phyloP scores from a whole-genome alignment of 2,797 vertebrate genomes.

The Masticophis lateralis region DNA sequence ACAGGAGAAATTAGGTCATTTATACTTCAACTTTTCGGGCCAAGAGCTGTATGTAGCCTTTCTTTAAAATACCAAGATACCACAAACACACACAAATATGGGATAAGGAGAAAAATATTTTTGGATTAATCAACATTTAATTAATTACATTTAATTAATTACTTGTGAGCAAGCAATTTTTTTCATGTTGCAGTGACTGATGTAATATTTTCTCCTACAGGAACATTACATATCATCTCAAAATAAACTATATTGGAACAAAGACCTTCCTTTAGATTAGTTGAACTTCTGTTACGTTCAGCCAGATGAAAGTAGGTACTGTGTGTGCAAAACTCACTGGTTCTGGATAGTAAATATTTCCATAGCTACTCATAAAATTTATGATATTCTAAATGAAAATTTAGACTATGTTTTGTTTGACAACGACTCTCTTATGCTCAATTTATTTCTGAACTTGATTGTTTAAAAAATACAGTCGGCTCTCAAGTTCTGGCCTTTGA shows the following conservation, averaged over 20 bases:
- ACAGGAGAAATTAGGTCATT: neutral
- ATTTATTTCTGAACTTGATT: slow-evolving; percentile 23
- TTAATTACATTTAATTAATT: neutral
- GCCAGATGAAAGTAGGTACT: neutral
- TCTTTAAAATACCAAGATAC: neutral
- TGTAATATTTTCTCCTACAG: neutral
- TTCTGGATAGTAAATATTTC: neutral
- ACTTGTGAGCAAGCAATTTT: neutral
- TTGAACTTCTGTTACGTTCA: neutral
- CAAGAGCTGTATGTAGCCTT: neutral
- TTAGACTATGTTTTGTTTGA: slow-evolving; percentile 10
- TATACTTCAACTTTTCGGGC: neutral
- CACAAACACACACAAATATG: neutral
- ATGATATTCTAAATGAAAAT: neutral
- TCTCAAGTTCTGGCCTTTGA: slow-evolving; percentile 4
- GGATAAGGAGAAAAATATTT: neutral
- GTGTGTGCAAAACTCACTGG: neutral
- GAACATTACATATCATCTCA: neutral
- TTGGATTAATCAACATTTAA: neutral
- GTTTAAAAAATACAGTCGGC: slow-evolving; percentile 36
- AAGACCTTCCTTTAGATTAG: neutral
- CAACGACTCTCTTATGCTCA: neutral
- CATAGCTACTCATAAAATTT: neutral
- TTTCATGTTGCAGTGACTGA: neutral
- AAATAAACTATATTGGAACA: neutral